Evolutionary conservation across 2,113 vertebrate species (phyloP).

Genomic region (Poecile atricapillus): DNA sequence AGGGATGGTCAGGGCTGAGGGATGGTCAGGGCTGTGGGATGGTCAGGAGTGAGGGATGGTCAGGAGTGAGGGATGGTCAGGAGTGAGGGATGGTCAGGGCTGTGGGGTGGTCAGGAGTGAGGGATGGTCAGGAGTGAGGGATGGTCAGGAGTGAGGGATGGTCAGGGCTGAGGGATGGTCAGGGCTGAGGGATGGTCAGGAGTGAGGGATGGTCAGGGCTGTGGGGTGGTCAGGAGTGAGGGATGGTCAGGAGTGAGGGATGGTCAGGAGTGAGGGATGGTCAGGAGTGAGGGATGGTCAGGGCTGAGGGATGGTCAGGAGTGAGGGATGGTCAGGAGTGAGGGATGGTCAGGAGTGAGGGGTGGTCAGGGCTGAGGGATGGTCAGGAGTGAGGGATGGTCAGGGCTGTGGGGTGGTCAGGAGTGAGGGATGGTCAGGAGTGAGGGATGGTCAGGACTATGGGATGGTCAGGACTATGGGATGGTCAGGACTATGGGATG

Average conservation of each 20-base stretch:
- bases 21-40: too few relatives aligned
- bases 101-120: too few relatives aligned
- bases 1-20: background rate
- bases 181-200: too few relatives aligned
- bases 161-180: background rate
- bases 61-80: background rate
- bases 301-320: background rate
- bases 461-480: background rate
- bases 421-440: rapidly evolving
- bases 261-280: background rate
- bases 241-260: rapidly evolving
- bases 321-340: rapidly evolving
- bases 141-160: background rate
- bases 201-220: too few relatives aligned
- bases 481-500: too few relatives aligned
- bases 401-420: background rate
- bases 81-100: background rate
- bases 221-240: rapidly evolving
- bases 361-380: background rate
- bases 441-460: rapidly evolving
- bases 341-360: background rate
- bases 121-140: rapidly evolving
- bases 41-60: rapidly evolving
- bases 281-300: background rate
- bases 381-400: too few relatives aligned